Evolutionary conservation across 2,888 invertebrate species (phyloP), one percentile per base, ranked within the genome.

Genomic region (Caenorhabditis uteleia): DNA sequence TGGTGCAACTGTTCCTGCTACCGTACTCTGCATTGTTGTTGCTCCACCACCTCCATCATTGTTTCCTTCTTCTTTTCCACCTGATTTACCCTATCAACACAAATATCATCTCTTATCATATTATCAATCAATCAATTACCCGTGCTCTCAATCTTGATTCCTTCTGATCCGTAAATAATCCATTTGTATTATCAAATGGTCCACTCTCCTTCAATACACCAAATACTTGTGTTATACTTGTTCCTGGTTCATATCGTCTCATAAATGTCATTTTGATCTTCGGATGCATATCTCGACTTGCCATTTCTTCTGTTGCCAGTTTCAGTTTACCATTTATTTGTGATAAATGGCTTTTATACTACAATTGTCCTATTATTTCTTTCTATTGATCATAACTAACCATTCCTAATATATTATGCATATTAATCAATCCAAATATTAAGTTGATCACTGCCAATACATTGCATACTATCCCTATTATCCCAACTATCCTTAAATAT

Each of bases 231-330:
- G 29, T 3, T 20, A 58, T n/a, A n/a, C n/a, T n/a, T n/a, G n/a
- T n/a, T n/a, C n/a, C n/a, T n/a, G n/a, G n/a, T n/a, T n/a, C n/a
- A n/a, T n/a, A n/a, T n/a, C n/a, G n/a, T n/a, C n/a, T n/a, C n/a
- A n/a, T n/a, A n/a, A n/a, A n/a, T n/a, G n/a, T n/a, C n/a, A n/a
- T 60, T 45, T 60, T 60, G 21, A 60, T 21, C 18, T 51, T 54
- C 4, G 60, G 60, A 26, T 60, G 54, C 38, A 60, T 25, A 23
- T 60, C 60, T 16, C 60, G 48, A 31, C 47, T 47, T 2, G 42
- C 8, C 29, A 60, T 42, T 33, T 60, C 60, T 1, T 42, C 40
- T 3, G 49, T 21, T n/a, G 54, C 48, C 2, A 44, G 23, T 25
- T 40, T 29, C 25, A 59, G 14, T 36, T 59, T 59, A 3, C 6